A percentile compares a stretch with the other conserved stretches of the same genome.
Evolutionary conservation across 2,797 vertebrate genomes (phyloP).

Genomic region (Sylvilagus floridanus): DNA sequence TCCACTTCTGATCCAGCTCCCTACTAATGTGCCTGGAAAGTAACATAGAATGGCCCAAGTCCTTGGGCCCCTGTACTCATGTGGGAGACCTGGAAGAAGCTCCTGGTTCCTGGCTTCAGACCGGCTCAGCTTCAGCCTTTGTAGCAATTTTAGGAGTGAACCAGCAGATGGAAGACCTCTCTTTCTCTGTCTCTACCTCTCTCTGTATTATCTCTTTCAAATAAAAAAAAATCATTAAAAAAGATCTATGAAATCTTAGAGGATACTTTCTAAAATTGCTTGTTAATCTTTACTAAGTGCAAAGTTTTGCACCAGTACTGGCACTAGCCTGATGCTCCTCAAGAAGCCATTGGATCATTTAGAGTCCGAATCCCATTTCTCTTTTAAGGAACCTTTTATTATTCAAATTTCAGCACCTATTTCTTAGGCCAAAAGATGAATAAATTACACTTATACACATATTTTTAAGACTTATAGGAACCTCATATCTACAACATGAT

Average conservation of each 20-base stretch:
- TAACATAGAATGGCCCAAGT: no score
- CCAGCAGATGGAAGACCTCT: no score
- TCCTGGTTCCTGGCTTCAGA: no score
- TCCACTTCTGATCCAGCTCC: no score
- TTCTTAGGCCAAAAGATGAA: background rate
- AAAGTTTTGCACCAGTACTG: background rate
- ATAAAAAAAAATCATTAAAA: background rate
- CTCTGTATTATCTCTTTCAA: no score
- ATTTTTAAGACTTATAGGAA: background rate
- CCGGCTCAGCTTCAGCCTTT: no score
- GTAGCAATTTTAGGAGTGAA: no score
- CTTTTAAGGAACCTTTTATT: background rate
- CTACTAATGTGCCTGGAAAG: no score
- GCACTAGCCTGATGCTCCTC: background rate
- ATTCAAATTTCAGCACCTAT: background rate
- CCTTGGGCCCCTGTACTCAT: no score
- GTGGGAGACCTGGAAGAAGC: no score
- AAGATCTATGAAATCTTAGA: no score
- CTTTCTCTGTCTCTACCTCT: no score
- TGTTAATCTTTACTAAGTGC: background rate
- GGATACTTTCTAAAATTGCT: background rate
- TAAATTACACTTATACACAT: background rate
- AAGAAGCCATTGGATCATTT: background rate
- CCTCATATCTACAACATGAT: background rate
- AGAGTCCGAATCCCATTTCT: background rate